Percentiles rank a stretch among this genome's conserved stretches.
Conservation (phyloP, 2,113 vertebrate genomes). For the Atrichornis clamosus region DNA sequence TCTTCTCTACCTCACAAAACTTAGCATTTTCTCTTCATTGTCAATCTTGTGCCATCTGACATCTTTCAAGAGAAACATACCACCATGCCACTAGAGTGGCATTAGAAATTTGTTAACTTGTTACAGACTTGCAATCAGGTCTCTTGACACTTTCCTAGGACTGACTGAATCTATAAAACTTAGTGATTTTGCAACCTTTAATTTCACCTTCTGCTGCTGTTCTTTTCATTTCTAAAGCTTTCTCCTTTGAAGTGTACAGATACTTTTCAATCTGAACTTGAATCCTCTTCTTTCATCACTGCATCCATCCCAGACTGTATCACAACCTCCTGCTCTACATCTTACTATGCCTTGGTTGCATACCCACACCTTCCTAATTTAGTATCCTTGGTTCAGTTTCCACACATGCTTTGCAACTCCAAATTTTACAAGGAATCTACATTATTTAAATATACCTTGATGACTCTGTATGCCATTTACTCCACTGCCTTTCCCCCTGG, state of each 20-base stretch:
- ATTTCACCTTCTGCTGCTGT: background rate
- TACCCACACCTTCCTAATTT: background rate
- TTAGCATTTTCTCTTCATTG: background rate
- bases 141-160: background rate
- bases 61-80: background rate
- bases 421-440: background rate
- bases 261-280: background rate
- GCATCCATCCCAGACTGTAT: background rate
- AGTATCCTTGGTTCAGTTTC: background rate
- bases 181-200: background rate
- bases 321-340: background rate
- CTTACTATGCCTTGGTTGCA: background rate
- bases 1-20: background rate
- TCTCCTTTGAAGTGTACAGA: background rate
- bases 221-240: background rate
- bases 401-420: background rate
- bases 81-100: background rate
- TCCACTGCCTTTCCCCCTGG: background rate
- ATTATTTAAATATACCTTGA: background rate
- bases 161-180: background rate
- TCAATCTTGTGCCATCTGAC: background rate
- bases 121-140: background rate
- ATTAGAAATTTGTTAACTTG: background rate
- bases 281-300: background rate
- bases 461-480: background rate